Evolutionary conservation across 2,888 invertebrate genomes (phyloP).

Genomic region (Tinea trinotella): DNA sequence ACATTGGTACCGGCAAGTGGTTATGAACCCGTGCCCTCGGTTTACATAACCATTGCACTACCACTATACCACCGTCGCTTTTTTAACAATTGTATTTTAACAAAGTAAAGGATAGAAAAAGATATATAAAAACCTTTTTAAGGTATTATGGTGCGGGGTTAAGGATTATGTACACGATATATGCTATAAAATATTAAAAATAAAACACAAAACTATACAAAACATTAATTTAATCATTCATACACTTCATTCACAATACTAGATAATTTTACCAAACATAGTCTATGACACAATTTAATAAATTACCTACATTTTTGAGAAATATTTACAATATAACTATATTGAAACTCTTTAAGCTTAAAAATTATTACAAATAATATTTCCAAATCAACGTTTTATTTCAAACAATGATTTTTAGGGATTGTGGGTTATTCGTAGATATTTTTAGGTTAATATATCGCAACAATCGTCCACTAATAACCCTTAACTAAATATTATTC

Average conservation of each 20-base stretch:
- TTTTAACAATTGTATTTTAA: too few species aligned
- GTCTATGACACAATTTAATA: neutral
- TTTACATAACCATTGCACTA: too few species aligned
- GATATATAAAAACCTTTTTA: too few species aligned
- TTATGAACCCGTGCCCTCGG: too few species aligned
- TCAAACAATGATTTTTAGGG: constrained; percentile 2
- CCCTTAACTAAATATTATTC: too few species aligned
- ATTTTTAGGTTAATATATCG: neutral
- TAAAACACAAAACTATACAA: neutral
- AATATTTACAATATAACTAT: neutral
- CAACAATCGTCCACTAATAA: too few species aligned
- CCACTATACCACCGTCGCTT: too few species aligned
- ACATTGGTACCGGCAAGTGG: too few species aligned
- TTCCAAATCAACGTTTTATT: neutral
- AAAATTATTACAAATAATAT: neutral
- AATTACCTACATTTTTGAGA: neutral
- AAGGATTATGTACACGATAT: too few species aligned
- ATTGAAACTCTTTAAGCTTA: neutral
- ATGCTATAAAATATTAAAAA: too few species aligned
- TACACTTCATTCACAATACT: neutral
- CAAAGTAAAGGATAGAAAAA: too few species aligned
- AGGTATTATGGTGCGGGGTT: too few species aligned
- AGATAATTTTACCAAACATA: neutral
- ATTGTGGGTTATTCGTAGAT: neutral
- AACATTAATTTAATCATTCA: neutral